Evolutionary conservation across 2,888 invertebrate genomes (phyloP).

Genomic region (Empis livida): DNA sequence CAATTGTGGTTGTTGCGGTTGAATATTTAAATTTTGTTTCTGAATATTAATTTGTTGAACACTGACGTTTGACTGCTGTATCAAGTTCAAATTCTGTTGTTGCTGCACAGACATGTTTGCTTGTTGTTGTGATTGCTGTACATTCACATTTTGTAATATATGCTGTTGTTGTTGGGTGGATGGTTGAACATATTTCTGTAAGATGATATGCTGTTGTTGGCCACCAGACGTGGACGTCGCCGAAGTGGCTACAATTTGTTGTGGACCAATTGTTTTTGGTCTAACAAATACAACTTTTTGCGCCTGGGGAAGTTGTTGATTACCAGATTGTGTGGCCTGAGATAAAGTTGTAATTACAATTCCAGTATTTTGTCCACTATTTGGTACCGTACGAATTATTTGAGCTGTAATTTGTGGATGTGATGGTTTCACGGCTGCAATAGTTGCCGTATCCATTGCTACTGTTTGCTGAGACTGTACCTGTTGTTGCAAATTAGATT

Average conservation of each 20-base stretch:
- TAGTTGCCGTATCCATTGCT: background rate
- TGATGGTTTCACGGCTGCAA: background rate
- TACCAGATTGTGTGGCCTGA: background rate
- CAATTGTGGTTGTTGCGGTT: background rate
- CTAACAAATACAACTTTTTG: conserved; percentile 7
- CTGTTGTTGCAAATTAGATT: background rate
- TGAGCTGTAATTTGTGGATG: no score
- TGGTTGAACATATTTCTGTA: background rate
- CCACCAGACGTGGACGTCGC: background rate
- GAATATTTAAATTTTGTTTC: conserved; percentile 2
- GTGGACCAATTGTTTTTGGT: conserved; percentile 6
- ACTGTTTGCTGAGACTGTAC: background rate
- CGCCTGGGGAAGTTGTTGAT: conserved; percentile 17
- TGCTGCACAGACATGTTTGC: conserved; percentile 2
- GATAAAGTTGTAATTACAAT: background rate
- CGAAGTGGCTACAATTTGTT: background rate
- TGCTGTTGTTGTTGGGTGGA: no score
- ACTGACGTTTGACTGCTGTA: background rate
- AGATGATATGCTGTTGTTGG: background rate
- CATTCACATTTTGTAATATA: background rate
- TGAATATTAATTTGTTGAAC: conserved; percentile 6
- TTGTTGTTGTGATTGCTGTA: background rate
- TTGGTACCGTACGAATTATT: no score
- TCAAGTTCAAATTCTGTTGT: background rate
- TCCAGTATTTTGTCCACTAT: no score